A percentile compares a stretch with the other conserved stretches of the same genome.
phyloP scores from a whole-genome alignment of 2,888 invertebrate genomes.

The Sclerodermus sp. region DNA sequence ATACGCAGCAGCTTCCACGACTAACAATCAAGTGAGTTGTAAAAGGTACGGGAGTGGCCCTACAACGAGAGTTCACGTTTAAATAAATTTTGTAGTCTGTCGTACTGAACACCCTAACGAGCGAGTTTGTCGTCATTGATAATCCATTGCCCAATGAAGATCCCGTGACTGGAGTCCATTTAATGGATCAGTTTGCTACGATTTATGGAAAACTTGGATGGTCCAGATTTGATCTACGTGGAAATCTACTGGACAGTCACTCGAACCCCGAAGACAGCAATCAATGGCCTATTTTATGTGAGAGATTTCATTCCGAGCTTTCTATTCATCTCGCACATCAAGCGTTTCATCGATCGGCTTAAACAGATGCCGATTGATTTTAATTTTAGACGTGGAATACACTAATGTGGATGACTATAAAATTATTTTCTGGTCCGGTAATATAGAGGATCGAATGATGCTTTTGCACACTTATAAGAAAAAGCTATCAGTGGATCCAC shows the following conservation, averaged over 20 bases:
- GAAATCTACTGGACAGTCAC: conserved; percentile 68
- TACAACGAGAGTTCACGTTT: not conserved
- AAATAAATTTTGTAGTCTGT: conserved; percentile 67
- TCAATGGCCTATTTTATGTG: conserved; percentile 76
- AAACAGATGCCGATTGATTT: too few relatives aligned
- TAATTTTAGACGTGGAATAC: conserved; percentile 69
- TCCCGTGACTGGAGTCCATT: conserved; percentile 66
- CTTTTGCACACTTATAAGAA: conserved; percentile 66
- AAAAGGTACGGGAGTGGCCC: too few relatives aligned
- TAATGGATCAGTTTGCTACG: conserved; percentile 73
- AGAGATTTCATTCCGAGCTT: too few relatives aligned
- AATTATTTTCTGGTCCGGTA: conserved; percentile 80
- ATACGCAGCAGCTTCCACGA: conserved; percentile 93
- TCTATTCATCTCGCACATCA: too few relatives aligned
- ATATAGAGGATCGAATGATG: conserved; percentile 74
- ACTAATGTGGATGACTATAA: conserved; percentile 69
- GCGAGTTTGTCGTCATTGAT: conserved; percentile 85
- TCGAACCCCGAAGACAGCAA: conserved; percentile 62
- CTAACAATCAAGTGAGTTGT: conserved; percentile 80
- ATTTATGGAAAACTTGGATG: conserved; percentile 77
- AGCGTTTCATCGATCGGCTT: too few relatives aligned
- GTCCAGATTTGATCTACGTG: conserved; percentile 78
- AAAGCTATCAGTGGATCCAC: conserved; percentile 61
- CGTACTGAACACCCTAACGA: conserved; percentile 88
- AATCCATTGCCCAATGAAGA: conserved; percentile 76